Percentiles rank a stretch among this genome's conserved stretches.
These are phyloP conservation scores for Drosophila navojoa DNA, from an alignment of 1,140 invertebrate genomes.

Conservation along the genomic window DNA sequence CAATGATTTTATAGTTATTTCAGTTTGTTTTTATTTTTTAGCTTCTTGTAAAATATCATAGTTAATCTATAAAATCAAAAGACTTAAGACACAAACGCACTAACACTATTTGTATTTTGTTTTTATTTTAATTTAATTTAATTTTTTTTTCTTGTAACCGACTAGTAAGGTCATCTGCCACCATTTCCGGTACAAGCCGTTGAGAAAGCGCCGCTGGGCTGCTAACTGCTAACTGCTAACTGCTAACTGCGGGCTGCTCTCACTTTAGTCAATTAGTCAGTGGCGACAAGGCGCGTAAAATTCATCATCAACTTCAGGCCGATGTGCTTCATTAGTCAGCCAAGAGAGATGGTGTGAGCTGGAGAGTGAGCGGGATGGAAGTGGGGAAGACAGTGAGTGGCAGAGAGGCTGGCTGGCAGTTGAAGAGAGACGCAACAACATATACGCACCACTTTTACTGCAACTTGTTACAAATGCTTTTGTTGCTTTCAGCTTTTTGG, in stretches of 20 bases:
- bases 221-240: conserved; percentile 10
- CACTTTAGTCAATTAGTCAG: conserved; percentile 69
- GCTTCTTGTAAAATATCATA: too few relatives aligned
- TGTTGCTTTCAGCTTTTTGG: conserved; percentile 36
- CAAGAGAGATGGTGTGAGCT: background rate
- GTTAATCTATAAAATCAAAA: conserved; percentile 7
- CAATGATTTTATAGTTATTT: background rate
- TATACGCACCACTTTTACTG: conserved; percentile 61
- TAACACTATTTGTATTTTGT: background rate
- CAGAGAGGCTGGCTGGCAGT: background rate
- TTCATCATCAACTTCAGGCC: conserved; percentile 44
- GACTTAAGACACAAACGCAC: conserved; percentile 29
- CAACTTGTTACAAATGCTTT: conserved; percentile 58
- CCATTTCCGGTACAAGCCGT: conserved; percentile 54
- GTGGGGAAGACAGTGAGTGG: background rate
- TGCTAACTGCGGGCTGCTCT: conserved; percentile 44
- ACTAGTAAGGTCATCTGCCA: conserved; percentile 42
- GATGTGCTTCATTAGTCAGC: conserved; percentile 42
- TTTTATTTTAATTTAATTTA: too few relatives aligned
- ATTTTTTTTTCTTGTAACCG: background rate
- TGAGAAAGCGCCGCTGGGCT: conserved; percentile 55
- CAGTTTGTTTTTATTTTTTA: too few relatives aligned
- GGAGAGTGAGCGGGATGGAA: too few relatives aligned
- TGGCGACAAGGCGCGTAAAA: conserved; percentile 52
- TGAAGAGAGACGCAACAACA: conserved; percentile 8